Evolutionary conservation across 37 sponge, comb jelly and placozoan species (phyloP).

Genomic region (Oopsacas minuta): DNA sequence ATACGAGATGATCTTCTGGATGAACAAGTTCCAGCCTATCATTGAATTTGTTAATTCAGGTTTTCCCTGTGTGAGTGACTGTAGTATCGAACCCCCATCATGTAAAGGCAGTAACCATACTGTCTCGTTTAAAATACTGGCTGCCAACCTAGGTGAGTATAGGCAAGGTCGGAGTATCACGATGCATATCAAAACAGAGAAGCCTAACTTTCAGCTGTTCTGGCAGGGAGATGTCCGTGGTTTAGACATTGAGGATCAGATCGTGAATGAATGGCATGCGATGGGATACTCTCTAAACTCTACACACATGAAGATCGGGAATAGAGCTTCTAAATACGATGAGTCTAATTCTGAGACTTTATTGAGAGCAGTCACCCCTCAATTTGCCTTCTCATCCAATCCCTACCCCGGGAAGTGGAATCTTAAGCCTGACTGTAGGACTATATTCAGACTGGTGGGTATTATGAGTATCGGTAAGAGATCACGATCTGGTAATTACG

Average conservation of each 20-base stretch:
- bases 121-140: conserved; percentile 14
- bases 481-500: not conserved
- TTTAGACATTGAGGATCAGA: conserved; percentile 4
- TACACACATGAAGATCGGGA: conserved; percentile 10
- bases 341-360: not conserved
- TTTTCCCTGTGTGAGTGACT: not conserved
- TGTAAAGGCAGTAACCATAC: not conserved
- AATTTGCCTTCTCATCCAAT: conserved; percentile 6
- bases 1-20: not conserved
- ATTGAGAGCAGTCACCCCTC: not conserved
- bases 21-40: not conserved
- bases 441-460: not conserved
- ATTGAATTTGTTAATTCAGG: not conserved
- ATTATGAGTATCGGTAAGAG: not conserved
- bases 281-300: not conserved
- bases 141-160: conserved; percentile 17
- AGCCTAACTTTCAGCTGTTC: not conserved
- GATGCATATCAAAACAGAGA: conserved; percentile 7
- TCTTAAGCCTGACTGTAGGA: not conserved
- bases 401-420: not conserved
- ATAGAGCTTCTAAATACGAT: not conserved
- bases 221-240: conserved; percentile 11
- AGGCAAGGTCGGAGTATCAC: not conserved
- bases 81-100: not conserved
- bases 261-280: not conserved